These are phyloP conservation scores for Chaetoderma sp. DNA, from an alignment of 2,888 invertebrate species.

Conservation along the genomic window DNA sequence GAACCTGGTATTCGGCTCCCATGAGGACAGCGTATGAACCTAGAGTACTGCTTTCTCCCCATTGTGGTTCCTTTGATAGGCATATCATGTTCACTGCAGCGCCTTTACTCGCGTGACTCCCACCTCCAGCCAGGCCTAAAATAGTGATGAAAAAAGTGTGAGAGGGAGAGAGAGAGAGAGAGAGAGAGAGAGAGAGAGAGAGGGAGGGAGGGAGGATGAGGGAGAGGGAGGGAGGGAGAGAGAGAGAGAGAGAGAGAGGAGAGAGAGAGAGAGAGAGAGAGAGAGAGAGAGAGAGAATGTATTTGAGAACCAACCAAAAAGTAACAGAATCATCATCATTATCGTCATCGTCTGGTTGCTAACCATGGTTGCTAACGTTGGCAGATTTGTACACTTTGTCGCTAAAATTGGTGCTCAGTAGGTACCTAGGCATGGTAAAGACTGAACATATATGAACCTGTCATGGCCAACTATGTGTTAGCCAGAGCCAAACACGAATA, in stretches of 20 bases:
- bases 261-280: not conserved
- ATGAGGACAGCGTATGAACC: constrained; percentile 13
- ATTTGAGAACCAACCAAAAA: too few relatives aligned
- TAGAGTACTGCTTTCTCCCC: not conserved
- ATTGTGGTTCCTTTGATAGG: not conserved
- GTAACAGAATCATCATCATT: too few relatives aligned
- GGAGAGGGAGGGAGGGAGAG: constrained; percentile 12
- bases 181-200: not conserved
- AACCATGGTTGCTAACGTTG: too few relatives aligned
- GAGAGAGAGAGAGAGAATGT: not conserved
- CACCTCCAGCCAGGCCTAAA: not conserved
- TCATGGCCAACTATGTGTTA: too few relatives aligned
- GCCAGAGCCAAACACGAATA: too few relatives aligned
- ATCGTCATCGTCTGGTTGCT: too few relatives aligned
- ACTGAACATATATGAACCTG: too few relatives aligned
- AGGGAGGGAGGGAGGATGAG: constrained; percentile 15
- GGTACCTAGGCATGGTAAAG: too few relatives aligned
- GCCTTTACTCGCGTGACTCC: not conserved
- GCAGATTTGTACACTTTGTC: too few relatives aligned
- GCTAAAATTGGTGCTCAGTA: too few relatives aligned
- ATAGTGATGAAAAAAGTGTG: not conserved
- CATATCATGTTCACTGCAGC: constrained; percentile 2
- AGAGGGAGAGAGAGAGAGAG: not conserved
- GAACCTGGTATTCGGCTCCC: constrained; percentile 27
- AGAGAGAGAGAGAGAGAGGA: constrained; percentile 13